Evolutionary conservation across 2,888 invertebrate species (phyloP).

Genomic region (Choristoneura rosaceana): DNA sequence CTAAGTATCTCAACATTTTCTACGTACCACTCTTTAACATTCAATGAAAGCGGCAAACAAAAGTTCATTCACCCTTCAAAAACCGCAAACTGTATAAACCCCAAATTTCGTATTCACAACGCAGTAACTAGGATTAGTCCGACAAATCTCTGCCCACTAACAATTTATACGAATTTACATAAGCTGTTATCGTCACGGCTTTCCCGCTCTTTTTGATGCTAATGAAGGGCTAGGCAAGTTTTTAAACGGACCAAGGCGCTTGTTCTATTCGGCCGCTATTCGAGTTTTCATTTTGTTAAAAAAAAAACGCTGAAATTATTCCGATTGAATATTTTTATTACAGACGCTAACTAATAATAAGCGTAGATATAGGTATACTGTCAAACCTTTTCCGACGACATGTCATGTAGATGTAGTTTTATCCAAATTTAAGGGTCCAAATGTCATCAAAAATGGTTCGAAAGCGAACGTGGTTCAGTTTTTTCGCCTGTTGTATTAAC

Average conservation of each 20-base stretch:
- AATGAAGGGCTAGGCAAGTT: conserved; percentile 61
- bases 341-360: conserved; percentile 8
- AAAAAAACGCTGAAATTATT: not conserved
- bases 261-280: not conserved
- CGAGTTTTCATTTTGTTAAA: not conserved
- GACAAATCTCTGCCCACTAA: conserved; percentile 67
- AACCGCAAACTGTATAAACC: not conserved
- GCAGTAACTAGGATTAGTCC: conserved; percentile 53
- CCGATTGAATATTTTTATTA: not conserved
- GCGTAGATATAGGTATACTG: no score
- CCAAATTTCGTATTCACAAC: conserved; percentile 36
- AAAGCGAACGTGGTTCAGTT: no score
- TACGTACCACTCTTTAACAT: not conserved
- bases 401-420: no score
- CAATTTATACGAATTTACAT: conserved; percentile 74
- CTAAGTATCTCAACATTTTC: no score
- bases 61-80: not conserved
- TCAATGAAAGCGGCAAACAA: not conserved
- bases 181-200: conserved; percentile 71
- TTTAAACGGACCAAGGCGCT: conserved; percentile 42
- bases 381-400: no score
- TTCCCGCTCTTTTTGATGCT: conserved; percentile 67
- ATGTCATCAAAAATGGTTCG: no score
- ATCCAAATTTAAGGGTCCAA: no score
- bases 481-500: no score